Percentiles rank a stretch among this genome's conserved stretches.
These are phyloP conservation scores for Capitella teleta DNA, from an alignment of 1,140 invertebrate genomes.

Conservation along the genomic window DNA sequence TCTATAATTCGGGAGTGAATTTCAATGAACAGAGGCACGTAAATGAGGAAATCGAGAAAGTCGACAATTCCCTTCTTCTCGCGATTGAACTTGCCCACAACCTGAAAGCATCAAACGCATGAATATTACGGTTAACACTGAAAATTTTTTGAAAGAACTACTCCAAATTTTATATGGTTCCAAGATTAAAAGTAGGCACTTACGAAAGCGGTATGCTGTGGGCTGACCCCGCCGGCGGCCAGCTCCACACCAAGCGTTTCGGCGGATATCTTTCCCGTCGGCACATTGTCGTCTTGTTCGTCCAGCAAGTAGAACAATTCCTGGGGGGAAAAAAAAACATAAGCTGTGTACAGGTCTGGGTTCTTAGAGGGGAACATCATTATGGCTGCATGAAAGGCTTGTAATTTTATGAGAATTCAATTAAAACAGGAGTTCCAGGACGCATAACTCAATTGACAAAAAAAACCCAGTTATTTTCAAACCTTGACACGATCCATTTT, in stretches of 20 bases:
- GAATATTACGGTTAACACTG: too few relatives aligned
- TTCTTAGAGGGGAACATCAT: background rate
- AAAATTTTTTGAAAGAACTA: too few relatives aligned
- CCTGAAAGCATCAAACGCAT: too few relatives aligned
- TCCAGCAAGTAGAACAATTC: constrained; percentile 33
- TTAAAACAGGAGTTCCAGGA: too few relatives aligned
- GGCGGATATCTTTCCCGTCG: constrained; percentile 24
- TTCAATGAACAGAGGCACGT: constrained; percentile 39
- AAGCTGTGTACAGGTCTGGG: background rate
- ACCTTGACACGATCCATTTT: background rate
- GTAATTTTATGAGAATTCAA: too few relatives aligned
- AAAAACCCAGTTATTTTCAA: too few relatives aligned
- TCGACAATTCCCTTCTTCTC: constrained; percentile 31
- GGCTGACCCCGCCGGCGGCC: constrained; percentile 32
- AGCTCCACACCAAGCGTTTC: constrained; percentile 32
- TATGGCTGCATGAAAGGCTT: too few relatives aligned
- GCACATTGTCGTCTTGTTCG: constrained; percentile 20
- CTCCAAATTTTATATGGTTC: too few relatives aligned
- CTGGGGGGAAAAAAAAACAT: constrained; percentile 14
- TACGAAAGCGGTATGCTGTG: constrained; percentile 33
- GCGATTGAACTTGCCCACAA: constrained; percentile 36
- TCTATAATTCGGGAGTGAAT: constrained; percentile 35
- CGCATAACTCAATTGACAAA: too few relatives aligned
- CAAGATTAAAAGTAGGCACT: too few relatives aligned
- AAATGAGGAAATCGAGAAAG: constrained; percentile 39